Conservation (phyloP, 2,113 vertebrate genomes). For the Lanius ludovicianus region DNA sequence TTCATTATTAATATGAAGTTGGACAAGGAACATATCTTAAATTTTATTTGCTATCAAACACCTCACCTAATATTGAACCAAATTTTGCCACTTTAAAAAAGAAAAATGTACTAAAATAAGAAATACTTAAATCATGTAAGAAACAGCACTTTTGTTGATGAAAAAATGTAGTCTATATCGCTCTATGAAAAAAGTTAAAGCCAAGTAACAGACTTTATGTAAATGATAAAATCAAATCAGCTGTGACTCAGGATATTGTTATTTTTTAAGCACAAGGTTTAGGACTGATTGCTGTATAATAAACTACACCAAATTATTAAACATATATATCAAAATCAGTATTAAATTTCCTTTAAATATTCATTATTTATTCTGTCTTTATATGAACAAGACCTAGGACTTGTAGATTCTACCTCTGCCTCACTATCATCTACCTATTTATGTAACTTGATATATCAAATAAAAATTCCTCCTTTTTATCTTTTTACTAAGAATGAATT, state of each 20-base stretch:
- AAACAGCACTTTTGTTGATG: background rate
- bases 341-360: background rate
- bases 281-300: background rate
- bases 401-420: background rate
- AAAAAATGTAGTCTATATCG: background rate
- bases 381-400: background rate
- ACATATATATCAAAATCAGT: background rate
- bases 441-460: background rate
- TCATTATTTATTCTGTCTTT: background rate
- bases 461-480: background rate
- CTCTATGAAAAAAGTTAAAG: background rate
- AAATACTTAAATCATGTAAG: background rate
- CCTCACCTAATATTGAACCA: background rate
- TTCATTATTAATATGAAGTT: background rate
- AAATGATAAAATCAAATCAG: background rate
- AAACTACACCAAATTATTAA: background rate
- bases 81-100: background rate
- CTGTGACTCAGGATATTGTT: background rate
- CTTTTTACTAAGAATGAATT: background rate
- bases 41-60: background rate
- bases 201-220: background rate
- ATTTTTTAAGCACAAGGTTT: background rate
- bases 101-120: background rate
- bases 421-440: background rate
- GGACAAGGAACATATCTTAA: background rate